phyloP scores from a whole-genome alignment of 2,888 invertebrate species.

The Hyles lineata region DNA sequence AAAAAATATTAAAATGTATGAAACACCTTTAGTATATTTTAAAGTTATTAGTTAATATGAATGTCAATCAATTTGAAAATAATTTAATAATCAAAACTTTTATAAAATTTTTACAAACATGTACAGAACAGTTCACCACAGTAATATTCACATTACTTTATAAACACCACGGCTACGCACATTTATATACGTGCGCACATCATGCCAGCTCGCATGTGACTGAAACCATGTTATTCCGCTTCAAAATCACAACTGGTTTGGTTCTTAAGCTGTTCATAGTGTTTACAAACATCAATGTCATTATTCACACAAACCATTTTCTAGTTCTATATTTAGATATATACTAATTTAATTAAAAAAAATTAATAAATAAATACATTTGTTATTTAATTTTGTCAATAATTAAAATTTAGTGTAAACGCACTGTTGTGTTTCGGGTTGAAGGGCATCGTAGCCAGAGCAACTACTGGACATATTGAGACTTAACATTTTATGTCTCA shows the following conservation, averaged over 20 bases:
- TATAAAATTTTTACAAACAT: too few relatives aligned
- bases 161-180: background rate
- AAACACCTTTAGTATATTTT: background rate
- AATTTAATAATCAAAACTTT: too few relatives aligned
- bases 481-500: too few relatives aligned
- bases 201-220: background rate
- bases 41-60: too few relatives aligned
- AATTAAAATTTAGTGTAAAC: too few relatives aligned
- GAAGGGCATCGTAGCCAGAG: too few relatives aligned
- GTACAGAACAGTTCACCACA: too few relatives aligned
- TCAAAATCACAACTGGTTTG: background rate
- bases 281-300: constrained; percentile 3
- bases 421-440: too few relatives aligned
- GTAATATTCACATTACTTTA: background rate
- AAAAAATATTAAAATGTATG: background rate
- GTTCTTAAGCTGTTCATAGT: background rate
- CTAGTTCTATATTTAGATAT: background rate
- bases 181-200: background rate
- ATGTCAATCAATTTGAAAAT: too few relatives aligned
- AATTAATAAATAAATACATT: too few relatives aligned
- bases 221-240: background rate
- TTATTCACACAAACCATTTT: background rate
- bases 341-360: background rate
- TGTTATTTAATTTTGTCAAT: too few relatives aligned
- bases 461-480: too few relatives aligned